Evolutionary conservation across 1,140 invertebrate species (phyloP).

Genomic region (Drosophila tropicalis): DNA sequence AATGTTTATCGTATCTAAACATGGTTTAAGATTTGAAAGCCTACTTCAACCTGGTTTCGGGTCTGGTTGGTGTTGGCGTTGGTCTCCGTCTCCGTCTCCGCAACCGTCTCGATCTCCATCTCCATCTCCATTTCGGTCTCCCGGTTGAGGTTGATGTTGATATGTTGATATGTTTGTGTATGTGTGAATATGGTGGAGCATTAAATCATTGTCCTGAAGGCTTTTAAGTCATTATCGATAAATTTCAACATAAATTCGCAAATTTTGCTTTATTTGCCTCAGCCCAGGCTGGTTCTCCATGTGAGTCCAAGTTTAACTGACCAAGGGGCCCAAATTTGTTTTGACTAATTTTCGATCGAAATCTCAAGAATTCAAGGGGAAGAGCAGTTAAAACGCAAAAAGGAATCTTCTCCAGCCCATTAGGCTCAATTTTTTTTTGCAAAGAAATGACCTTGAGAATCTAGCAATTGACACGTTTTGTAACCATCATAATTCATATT

Average conservation of each 20-base stretch:
- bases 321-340: slow-evolving; percentile 47
- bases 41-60: slow-evolving; percentile 54
- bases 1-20: slow-evolving; percentile 79
- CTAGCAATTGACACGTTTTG: slow-evolving; percentile 72
- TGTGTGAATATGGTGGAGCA: slow-evolving; percentile 69
- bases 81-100: background rate
- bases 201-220: slow-evolving; percentile 83
- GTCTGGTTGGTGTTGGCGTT: slow-evolving; percentile 37
- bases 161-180: slow-evolving; percentile 31
- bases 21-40: slow-evolving; percentile 79
- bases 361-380: slow-evolving; percentile 23
- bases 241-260: slow-evolving; percentile 83
- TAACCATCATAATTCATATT: slow-evolving; percentile 78
- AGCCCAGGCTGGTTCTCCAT: slow-evolving; percentile 41
- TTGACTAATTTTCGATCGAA: slow-evolving; percentile 62
- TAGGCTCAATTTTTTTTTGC: too few species aligned
- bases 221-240: slow-evolving; percentile 83
- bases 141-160: slow-evolving; percentile 26
- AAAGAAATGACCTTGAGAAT: slow-evolving; percentile 71
- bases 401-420: too few species aligned
- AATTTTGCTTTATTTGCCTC: slow-evolving; percentile 79
- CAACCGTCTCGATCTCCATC: slow-evolving; percentile 1
- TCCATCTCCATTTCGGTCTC: background rate
- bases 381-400: background rate
- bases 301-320: slow-evolving; percentile 36